Evolutionary conservation across 2,888 invertebrate genomes (phyloP), one percentile per base, ranked within the genome.

Genomic region (Ferrisia virgata): DNA sequence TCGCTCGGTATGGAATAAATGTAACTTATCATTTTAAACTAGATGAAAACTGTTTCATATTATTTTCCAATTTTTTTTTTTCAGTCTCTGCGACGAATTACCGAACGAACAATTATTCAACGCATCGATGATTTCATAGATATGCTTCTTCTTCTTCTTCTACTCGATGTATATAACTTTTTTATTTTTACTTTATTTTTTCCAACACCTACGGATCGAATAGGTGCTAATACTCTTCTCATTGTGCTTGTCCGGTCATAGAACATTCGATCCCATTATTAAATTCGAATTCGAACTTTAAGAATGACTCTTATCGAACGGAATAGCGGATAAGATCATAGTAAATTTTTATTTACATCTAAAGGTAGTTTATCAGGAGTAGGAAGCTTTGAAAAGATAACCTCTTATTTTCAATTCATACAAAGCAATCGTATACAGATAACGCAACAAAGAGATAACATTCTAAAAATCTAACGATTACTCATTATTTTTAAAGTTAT

Each of bases 381-480:
- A 47, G 47, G 18, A 47, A 18, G 18, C n/a, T 47, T 18, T 4
- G 47, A 47, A 47, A 47, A 18, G 47, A 47, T 47, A 47, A 47
- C 47, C 18, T 47, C 18, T 47, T 18, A 47, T 47, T 47, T 47
- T 47, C 13, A 43, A n/a, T n/a, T 43, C 11, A 43, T 15, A 18
- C 47, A 43, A 43, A 43, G 15, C 43, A 43, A 43, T 15, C 43
- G 43, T 43, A 8, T 18, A 47, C 47, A 72, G 72, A 72, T 72
- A 72, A 72, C 33, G 0, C 33, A 72, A 72, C 72, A 72, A 72
- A 72, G 72, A 72, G 72, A 72, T 72, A 72, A 72, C 33, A 72
- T n/a, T 25, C 28, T 22, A 11, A 64, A 64, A 64, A 28, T 28
- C 9, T 25, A 25, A 11, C 58, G 58, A 64, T 64, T 25, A 64